phyloP scores from a whole-genome alignment of 2,888 invertebrate genomes.

The Athalia rosae region DNA sequence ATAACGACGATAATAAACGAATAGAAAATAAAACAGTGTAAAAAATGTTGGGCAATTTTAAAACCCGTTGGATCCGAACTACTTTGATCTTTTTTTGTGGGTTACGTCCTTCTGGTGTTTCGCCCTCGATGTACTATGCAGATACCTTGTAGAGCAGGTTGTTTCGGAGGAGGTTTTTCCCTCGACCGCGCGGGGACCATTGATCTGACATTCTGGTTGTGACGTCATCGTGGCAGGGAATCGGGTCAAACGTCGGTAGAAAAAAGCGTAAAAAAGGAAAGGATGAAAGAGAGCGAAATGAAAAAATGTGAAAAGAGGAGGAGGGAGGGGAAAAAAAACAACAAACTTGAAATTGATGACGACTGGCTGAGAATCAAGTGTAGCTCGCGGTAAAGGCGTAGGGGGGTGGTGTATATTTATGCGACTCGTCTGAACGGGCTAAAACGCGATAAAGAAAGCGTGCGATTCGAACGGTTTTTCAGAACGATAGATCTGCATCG shows the following conservation, averaged over 20 bases:
- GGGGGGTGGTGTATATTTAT: not conserved
- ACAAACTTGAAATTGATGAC: slow-evolving; percentile 3
- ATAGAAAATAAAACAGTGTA: too few species aligned
- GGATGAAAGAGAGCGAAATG: slow-evolving; percentile 29
- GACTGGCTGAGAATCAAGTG: slow-evolving; percentile 9
- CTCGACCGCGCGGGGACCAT: slow-evolving; percentile 59
- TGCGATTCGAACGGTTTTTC: slow-evolving; percentile 18
- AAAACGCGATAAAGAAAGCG: not conserved
- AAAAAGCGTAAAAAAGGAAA: slow-evolving; percentile 45
- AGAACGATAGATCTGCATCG: slow-evolving; percentile 1
- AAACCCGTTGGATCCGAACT: not conserved
- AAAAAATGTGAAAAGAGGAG: too few species aligned
- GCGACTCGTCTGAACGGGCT: slow-evolving; percentile 11
- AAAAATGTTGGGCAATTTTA: too few species aligned
- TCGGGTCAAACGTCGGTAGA: slow-evolving; percentile 58
- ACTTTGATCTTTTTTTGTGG: too few species aligned
- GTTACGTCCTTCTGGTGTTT: too few species aligned
- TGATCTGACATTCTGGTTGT: slow-evolving; percentile 64
- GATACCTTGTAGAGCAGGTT: not conserved
- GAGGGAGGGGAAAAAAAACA: not conserved
- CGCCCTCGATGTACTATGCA: too few species aligned
- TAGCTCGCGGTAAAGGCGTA: not conserved
- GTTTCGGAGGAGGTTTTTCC: not conserved
- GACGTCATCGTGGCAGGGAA: slow-evolving; percentile 64
- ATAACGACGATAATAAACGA: too few species aligned